These are phyloP conservation scores for Dicycla oo DNA, from an alignment of 2,888 invertebrate genomes.

Conservation along the genomic window DNA sequence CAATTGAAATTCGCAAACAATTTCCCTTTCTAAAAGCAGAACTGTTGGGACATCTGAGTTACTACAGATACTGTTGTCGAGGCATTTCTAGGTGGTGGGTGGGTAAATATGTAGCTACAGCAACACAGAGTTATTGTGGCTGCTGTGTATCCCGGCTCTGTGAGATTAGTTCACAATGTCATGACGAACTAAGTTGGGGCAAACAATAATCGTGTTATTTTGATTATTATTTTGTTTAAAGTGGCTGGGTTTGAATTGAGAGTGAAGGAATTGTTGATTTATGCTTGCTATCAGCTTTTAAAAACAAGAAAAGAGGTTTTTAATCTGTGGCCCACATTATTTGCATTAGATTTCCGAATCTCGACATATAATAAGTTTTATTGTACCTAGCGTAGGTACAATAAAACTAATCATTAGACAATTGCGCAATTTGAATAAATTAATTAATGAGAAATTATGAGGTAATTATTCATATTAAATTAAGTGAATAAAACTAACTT, in stretches of 20 bases:
- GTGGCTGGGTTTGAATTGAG: background rate
- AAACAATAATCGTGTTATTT: slow-evolving; percentile 54
- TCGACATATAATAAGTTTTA: background rate
- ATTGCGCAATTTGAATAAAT: background rate
- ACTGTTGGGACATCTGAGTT: slow-evolving; percentile 49
- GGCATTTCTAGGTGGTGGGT: slow-evolving; percentile 44
- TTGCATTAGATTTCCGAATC: background rate
- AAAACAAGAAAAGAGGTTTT: background rate
- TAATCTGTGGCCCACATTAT: background rate
- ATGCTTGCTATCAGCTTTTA: background rate
- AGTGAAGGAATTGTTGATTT: background rate
- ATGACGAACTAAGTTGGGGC: slow-evolving; percentile 61
- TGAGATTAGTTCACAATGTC: slow-evolving; percentile 63
- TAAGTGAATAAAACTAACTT: background rate
- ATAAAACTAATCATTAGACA: too few relatives aligned
- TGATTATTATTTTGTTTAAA: slow-evolving; percentile 48
- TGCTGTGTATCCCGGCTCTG: slow-evolving; percentile 47
- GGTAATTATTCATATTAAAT: background rate
- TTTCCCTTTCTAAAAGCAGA: slow-evolving; percentile 45
- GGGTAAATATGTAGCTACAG: slow-evolving; percentile 52
- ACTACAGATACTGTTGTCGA: slow-evolving; percentile 51
- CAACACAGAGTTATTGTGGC: slow-evolving; percentile 49
- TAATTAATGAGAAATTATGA: background rate
- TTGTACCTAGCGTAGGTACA: too few relatives aligned
- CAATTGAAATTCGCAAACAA: slow-evolving; percentile 50